Evolutionary conservation across 1,140 invertebrate species (phyloP).

Genomic region (Venustaconcha ellipsiformis): DNA sequence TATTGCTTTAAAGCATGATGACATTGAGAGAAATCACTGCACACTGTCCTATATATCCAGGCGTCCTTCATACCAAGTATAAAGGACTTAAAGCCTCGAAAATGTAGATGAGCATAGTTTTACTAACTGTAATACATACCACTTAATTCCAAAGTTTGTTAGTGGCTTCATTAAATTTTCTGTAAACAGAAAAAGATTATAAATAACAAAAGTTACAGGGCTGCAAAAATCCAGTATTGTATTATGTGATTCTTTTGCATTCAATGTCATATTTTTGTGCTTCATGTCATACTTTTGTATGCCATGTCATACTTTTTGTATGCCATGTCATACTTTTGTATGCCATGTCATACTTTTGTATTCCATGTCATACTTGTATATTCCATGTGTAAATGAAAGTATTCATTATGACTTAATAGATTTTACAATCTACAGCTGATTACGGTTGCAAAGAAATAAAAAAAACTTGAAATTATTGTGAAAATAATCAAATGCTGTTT

Average conservation of each 20-base stretch:
- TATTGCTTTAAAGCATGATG: no score
- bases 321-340: no score
- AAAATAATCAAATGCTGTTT: no score
- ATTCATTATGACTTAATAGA: background rate
- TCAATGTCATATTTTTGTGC: no score
- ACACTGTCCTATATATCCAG: no score
- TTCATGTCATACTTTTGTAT: no score
- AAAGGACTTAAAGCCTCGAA: no score
- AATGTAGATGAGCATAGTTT: background rate
- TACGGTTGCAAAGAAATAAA: background rate
- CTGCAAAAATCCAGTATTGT: background rate
- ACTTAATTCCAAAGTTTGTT: conserved; percentile 91
- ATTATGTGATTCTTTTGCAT: background rate
- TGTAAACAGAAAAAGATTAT: conserved; percentile 42
- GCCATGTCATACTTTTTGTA: no score
- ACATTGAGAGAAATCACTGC: no score
- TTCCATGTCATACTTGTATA: no score
- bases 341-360: no score
- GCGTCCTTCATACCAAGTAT: no score
- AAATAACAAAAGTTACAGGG: background rate
- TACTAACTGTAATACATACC: conserved; percentile 71
- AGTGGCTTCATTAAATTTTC: conserved; percentile 87
- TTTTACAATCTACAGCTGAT: background rate
- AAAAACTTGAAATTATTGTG: background rate
- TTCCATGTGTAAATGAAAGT: background rate